phyloP scores from a whole-genome alignment of 2,113 vertebrate species.

The Myodes glareolus region DNA sequence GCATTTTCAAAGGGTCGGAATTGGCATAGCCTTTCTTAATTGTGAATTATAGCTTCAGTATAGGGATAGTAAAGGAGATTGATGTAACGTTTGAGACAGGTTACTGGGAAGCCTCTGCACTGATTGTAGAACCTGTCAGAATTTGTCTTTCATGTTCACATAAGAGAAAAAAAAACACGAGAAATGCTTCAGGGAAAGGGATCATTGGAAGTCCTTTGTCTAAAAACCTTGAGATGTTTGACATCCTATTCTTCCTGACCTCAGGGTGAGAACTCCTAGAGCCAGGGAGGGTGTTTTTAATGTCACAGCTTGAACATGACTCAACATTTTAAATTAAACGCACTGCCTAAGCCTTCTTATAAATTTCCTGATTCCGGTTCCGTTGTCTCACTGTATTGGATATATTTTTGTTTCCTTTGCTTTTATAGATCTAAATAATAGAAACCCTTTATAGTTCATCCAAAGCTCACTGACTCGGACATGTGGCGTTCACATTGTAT shows the following conservation, averaged over 20 bases:
- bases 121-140: constrained; percentile 35
- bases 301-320: constrained; percentile 58
- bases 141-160: constrained; percentile 57
- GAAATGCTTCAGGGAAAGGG: constrained; percentile 65
- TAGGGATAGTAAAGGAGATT: constrained; percentile 65
- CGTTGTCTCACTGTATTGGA: constrained; percentile 65
- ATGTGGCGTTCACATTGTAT: constrained; percentile 80
- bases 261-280: constrained; percentile 24
- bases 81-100: constrained; percentile 63
- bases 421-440: constrained; percentile 80
- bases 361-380: constrained; percentile 73
- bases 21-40: constrained; percentile 17
- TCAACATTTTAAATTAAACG: constrained; percentile 76
- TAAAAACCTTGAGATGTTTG: constrained; percentile 61
- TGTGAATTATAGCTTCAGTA: constrained; percentile 40
- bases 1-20: constrained; percentile 21
- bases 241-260: constrained; percentile 49
- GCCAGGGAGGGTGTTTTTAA: constrained; percentile 55
- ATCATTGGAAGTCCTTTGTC: constrained; percentile 60
- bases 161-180: constrained; percentile 44
- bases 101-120: constrained; percentile 20
- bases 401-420: constrained; percentile 77
- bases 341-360: constrained; percentile 71
- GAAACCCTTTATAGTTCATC: constrained; percentile 82
- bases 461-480: constrained; percentile 76